A percentile compares a stretch with the other conserved stretches of the same genome.
Evolutionary conservation across 2,113 vertebrate species (phyloP).

Genomic region (Pterocles orientalis): DNA sequence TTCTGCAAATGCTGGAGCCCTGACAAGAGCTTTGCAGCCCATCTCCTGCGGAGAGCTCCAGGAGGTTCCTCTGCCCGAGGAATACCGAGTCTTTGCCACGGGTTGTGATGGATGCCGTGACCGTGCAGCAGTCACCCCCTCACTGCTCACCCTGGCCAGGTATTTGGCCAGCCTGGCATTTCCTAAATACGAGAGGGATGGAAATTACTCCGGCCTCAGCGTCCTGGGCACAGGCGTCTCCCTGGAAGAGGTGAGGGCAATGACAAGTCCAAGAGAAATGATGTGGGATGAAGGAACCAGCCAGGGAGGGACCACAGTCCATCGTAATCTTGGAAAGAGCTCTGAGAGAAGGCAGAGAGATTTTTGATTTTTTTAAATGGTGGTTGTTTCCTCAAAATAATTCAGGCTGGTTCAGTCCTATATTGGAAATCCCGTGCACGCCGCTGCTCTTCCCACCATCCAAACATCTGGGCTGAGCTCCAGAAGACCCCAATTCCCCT

Average conservation of each 20-base stretch:
- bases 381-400: not conserved
- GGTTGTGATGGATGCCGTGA: not conserved
- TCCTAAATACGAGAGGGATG: not conserved
- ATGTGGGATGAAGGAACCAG: not conserved
- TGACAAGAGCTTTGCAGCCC: not conserved
- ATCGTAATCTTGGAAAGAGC: not conserved
- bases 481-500: not conserved
- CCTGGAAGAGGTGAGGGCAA: not conserved
- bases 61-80: not conserved
- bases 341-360: not conserved
- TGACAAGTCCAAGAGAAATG: not conserved
- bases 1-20: not conserved
- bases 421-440: not conserved
- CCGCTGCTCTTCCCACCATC: not conserved
- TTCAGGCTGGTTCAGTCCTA: too few species aligned
- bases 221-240: not conserved
- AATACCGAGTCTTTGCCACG: not conserved
- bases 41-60: not conserved
- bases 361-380: not conserved
- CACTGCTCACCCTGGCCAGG: not conserved
- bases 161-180: not conserved
- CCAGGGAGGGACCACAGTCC: not conserved
- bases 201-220: not conserved
- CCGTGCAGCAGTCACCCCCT: rapidly evolving
- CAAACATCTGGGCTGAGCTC: not conserved